These are phyloP conservation scores for Hippopotamyrus pictus DNA, from an alignment of 2,797 vertebrate genomes.

Conservation along the genomic window DNA sequence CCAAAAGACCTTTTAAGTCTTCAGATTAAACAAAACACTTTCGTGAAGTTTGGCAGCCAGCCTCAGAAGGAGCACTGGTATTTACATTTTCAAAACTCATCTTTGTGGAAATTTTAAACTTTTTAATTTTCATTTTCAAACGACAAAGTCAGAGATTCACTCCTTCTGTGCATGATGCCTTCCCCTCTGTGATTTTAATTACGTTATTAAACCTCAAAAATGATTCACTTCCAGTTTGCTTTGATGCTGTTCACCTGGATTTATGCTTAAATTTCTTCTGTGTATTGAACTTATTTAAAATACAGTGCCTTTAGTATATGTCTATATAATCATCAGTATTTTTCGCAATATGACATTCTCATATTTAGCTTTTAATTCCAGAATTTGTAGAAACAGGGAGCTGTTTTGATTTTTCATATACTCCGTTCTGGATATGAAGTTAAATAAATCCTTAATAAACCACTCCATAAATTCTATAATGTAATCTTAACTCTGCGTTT, in stretches of 20 bases:
- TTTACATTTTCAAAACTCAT: not conserved
- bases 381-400: not conserved
- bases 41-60: not conserved
- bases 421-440: not conserved
- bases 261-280: not conserved
- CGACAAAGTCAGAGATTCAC: not conserved
- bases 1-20: not conserved
- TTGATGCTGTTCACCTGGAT: not conserved
- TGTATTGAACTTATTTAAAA: not conserved
- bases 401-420: not conserved
- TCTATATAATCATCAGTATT: not conserved
- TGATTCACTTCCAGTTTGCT: not conserved
- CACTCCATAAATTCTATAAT: not conserved
- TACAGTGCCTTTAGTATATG: not conserved
- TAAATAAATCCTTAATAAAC: not conserved
- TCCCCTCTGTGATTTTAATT: not conserved
- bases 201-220: not conserved
- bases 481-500: not conserved
- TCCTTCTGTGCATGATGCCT: not conserved
- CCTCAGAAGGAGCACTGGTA: not conserved
- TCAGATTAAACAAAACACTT: not conserved
- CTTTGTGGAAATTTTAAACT: not conserved
- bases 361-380: not conserved
- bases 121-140: not conserved
- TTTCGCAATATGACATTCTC: not conserved